Evolutionary conservation across 2,113 vertebrate genomes (phyloP).

Genomic region (Cyanoliseus patagonus): DNA sequence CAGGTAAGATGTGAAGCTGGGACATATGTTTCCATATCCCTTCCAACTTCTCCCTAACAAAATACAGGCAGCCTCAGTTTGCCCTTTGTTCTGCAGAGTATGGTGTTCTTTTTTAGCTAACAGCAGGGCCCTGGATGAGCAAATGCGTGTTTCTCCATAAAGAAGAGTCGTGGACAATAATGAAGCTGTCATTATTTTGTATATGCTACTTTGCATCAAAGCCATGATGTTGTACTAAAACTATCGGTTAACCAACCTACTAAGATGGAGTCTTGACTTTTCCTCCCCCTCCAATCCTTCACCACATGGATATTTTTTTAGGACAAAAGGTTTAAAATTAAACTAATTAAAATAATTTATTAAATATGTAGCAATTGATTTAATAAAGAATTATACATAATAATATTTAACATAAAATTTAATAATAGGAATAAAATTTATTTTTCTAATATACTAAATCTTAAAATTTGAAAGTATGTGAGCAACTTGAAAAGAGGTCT

Average conservation of each 20-base stretch:
- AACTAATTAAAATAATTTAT: background rate
- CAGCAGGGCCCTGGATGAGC: background rate
- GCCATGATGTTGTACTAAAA: background rate
- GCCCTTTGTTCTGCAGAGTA: background rate
- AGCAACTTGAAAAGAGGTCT: background rate
- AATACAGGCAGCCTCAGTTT: background rate
- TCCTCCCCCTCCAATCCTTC: background rate
- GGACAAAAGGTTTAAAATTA: background rate
- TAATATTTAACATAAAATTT: background rate
- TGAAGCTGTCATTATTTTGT: background rate
- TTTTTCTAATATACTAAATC: background rate
- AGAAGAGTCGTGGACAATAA: background rate
- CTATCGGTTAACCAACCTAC: background rate
- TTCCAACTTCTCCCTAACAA: background rate
- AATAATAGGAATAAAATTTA: background rate
- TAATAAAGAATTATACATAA: background rate
- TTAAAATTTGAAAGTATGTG: background rate
- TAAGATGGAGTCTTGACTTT: background rate
- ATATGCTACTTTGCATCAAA: background rate
- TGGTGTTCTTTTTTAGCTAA: background rate
- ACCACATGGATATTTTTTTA: background rate
- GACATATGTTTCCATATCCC: background rate
- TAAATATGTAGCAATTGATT: background rate
- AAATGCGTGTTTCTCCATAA: background rate
- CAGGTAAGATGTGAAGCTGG: constrained; percentile 79